Conservation (phyloP, 2,113 vertebrate species). For the Eulemur macaco region DNA sequence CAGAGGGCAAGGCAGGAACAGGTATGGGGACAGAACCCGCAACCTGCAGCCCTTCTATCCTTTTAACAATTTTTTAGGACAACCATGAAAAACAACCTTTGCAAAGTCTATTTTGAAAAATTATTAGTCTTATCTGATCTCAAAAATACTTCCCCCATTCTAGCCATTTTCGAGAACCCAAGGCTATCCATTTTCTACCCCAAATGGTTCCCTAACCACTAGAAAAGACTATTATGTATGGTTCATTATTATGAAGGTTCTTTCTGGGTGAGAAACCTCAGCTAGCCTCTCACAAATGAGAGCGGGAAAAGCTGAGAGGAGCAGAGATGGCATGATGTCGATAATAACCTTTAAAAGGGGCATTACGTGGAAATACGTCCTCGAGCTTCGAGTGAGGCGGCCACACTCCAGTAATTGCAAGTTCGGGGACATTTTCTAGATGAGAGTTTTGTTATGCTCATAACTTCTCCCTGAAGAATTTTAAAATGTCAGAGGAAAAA, state of each 20-base stretch:
- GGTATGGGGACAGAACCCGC: rapidly evolving
- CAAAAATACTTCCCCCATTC: not conserved
- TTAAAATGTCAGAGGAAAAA: not conserved
- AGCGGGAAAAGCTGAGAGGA: not conserved
- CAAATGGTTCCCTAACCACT: not conserved
- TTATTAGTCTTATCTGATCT: not conserved
- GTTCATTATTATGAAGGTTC: not conserved
- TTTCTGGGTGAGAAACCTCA: not conserved
- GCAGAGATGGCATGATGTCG: rapidly evolving
- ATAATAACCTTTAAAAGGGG: not conserved
- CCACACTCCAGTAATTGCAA: not conserved
- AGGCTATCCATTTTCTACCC: not conserved
- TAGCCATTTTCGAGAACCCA: not conserved
- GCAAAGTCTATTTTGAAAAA: not conserved
- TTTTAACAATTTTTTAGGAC: not conserved
- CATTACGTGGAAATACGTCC: not conserved
- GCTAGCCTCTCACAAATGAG: not conserved
- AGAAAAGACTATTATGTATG: not conserved
- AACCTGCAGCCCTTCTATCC: not conserved
- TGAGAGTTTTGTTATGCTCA: not conserved
- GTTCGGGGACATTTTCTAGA: constrained; percentile 11
- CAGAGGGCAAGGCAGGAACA: not conserved
- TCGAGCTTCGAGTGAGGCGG: rapidly evolving
- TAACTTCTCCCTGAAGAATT: not conserved
- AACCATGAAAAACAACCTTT: not conserved